phyloP scores from a whole-genome alignment of 2,888 invertebrate species.

The Plutella xylostella region DNA sequence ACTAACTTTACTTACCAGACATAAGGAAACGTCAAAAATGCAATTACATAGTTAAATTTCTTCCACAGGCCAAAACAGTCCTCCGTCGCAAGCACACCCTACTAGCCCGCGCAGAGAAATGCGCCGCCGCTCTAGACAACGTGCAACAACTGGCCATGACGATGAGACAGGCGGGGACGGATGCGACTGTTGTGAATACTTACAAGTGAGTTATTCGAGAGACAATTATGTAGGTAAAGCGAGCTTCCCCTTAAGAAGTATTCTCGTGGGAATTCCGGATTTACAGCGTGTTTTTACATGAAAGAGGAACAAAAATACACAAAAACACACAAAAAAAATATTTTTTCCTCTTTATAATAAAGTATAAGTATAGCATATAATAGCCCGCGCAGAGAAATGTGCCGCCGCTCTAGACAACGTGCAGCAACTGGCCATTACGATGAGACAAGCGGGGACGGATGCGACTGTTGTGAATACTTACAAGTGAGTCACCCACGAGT shows the following conservation, averaged over 20 bases:
- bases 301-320: too few species aligned
- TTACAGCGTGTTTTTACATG: too few species aligned
- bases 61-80: slow-evolving; percentile 69
- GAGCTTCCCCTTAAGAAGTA: too few species aligned
- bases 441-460: slow-evolving; percentile 41
- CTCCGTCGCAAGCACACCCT: slow-evolving; percentile 72
- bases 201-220: slow-evolving; percentile 38
- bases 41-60: too few species aligned
- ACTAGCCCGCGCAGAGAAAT: slow-evolving; percentile 49
- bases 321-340: too few species aligned
- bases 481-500: slow-evolving; percentile 29
- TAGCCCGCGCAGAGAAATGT: slow-evolving; percentile 32
- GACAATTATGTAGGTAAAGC: not conserved
- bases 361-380: too few species aligned
- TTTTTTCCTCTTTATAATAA: too few species aligned
- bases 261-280: too few species aligned
- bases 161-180: slow-evolving; percentile 40
- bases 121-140: slow-evolving; percentile 45
- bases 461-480: slow-evolving; percentile 49
- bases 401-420: slow-evolving; percentile 49
- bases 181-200: slow-evolving; percentile 44
- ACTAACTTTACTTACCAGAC: too few species aligned
- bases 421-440: slow-evolving; percentile 36
- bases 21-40: too few species aligned
- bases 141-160: slow-evolving; percentile 42